Evolutionary conservation across 2,797 vertebrate genomes (phyloP).

Genomic region (Peromyscus nudipes): DNA sequence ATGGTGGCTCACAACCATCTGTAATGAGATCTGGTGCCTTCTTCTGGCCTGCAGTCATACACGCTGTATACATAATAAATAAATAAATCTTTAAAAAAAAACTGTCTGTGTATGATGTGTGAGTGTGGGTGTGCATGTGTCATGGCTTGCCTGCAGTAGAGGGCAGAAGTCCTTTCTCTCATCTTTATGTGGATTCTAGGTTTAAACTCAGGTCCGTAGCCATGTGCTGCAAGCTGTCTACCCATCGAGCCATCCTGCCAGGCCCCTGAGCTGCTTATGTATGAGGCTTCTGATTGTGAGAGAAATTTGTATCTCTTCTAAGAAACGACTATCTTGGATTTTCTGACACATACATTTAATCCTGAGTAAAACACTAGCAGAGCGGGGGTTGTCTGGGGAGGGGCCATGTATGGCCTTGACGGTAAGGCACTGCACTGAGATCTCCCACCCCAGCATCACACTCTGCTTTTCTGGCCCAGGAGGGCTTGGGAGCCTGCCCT

Average conservation of each 20-base stretch:
- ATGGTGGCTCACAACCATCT: too few relatives aligned
- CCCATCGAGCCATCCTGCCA: not conserved
- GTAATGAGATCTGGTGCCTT: too few relatives aligned
- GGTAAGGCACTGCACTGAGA: not conserved
- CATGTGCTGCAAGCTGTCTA: not conserved
- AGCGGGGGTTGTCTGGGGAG: not conserved
- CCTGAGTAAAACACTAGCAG: not conserved
- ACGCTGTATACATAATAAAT: too few relatives aligned
- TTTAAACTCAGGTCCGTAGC: not conserved
- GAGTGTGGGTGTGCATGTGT: not conserved
- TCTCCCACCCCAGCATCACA: too few relatives aligned
- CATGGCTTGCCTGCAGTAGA: too few relatives aligned
- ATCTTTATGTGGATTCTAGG: not conserved
- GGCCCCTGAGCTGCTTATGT: not conserved
- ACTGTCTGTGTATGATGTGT: not conserved
- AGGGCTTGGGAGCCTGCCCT: not conserved
- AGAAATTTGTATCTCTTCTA: not conserved
- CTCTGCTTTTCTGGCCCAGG: not conserved
- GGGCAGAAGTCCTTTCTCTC: not conserved
- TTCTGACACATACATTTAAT: slow-evolving; percentile 7
- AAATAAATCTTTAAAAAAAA: too few relatives aligned
- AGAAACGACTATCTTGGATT: not conserved
- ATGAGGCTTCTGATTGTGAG: not conserved
- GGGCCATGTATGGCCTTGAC: not conserved
- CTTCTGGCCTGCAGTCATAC: too few relatives aligned